Conservation (phyloP, 2,888 invertebrate species). For the Lysandra coridon region DNA sequence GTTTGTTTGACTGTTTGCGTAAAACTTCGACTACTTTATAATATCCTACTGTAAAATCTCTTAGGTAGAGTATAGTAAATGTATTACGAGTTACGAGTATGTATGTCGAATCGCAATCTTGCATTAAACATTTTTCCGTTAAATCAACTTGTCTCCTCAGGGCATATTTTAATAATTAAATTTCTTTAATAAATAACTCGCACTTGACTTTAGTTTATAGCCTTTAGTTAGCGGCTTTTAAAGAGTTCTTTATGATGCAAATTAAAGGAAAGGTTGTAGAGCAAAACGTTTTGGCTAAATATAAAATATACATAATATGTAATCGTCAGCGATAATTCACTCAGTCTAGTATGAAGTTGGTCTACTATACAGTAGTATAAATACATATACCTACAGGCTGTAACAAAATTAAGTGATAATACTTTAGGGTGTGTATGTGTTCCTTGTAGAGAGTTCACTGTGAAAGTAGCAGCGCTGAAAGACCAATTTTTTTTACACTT, state of each 20-base stretch:
- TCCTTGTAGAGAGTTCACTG: too few species aligned
- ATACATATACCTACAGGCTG: too few species aligned
- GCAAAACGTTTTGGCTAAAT: background rate
- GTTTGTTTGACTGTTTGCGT: too few species aligned
- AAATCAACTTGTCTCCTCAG: background rate
- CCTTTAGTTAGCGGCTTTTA: background rate
- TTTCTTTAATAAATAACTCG: background rate
- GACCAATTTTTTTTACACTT: too few species aligned
- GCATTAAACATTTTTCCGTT: background rate
- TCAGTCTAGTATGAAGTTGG: too few species aligned
- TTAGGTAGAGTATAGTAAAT: too few species aligned
- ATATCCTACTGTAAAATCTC: too few species aligned
- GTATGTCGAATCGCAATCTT: background rate
- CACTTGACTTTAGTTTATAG: background rate
- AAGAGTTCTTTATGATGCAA: background rate
- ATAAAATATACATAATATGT: background rate
- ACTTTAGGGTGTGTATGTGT: too few species aligned
- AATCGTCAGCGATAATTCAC: too few species aligned
- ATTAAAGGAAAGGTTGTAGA: background rate
- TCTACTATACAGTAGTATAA: too few species aligned
- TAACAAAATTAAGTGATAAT: too few species aligned
- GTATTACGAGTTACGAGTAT: background rate
- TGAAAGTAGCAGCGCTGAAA: too few species aligned
- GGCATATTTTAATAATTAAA: conserved; percentile 5
- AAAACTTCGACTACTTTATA: background rate